Evolutionary conservation across 2,113 vertebrate genomes (phyloP).

Genomic region (Athene cunicularia): DNA sequence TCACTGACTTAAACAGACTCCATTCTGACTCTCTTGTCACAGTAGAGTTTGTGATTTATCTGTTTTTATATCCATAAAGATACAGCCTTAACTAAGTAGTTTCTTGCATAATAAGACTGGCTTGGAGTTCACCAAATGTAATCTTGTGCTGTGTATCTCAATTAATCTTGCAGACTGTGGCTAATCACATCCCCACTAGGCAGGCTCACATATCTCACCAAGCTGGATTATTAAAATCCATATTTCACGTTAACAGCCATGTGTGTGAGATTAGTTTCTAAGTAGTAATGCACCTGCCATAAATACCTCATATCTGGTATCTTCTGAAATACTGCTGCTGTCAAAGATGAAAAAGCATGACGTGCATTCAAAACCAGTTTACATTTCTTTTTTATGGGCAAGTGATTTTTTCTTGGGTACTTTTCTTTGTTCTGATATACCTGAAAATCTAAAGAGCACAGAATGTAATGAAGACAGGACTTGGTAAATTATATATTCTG

Average conservation of each 20-base stretch:
- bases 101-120: conserved; percentile 83
- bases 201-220: conserved; percentile 80
- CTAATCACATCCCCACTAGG: conserved; percentile 88
- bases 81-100: conserved; percentile 80
- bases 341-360: conserved; percentile 70
- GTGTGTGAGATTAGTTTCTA: conserved; percentile 82
- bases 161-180: conserved; percentile 88
- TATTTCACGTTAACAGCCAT: conserved; percentile 83
- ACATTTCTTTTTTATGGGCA: conserved; percentile 47
- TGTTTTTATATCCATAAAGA: conserved; percentile 77
- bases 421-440: conserved; percentile 36
- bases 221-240: conserved; percentile 90
- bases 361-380: conserved; percentile 70
- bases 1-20: conserved; percentile 13
- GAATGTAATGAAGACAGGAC: not conserved
- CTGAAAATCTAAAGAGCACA: not conserved
- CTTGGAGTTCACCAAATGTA: conserved; percentile 80
- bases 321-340: conserved; percentile 75
- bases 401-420: conserved; percentile 24
- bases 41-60: conserved; percentile 72
- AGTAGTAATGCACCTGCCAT: conserved; percentile 76
- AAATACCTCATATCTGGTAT: conserved; percentile 74
- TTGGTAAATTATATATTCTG: not conserved
- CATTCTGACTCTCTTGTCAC: conserved; percentile 26
- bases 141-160: conserved; percentile 85